Base-by-base conservation (phyloP, 2,113 vertebrate genomes). In the Hydrolagus affinis region DNA sequence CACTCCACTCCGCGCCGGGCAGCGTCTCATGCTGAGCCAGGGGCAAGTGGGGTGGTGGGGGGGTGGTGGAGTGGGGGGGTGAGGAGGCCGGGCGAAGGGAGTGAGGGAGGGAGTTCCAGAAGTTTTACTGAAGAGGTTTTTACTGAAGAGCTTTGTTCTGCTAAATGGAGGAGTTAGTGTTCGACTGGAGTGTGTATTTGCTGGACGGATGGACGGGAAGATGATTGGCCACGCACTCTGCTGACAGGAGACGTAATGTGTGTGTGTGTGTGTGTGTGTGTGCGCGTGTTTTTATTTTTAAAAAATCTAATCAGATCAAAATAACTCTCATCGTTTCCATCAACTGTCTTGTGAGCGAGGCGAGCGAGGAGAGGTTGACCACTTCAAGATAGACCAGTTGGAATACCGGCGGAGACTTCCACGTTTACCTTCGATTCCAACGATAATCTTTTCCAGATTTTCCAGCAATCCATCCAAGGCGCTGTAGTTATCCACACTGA, bases 401-500 rank as follows among this genome's bases (percentile, higher is more conserved):
- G 1, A 80, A 66, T 66, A 32, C 44, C 1, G 6, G 2, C 44
- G 6, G 1, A 44, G 44, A 44, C 3, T 66, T 83, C n/a, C n/a
- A 64, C 9, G 32, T 17, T 8, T 86, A 94, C 94, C 93, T 93
- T 94, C 94, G 64, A 91, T 89, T 14, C 88, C 89, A 57, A 90
- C 87, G 59, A 95, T 93, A 14, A 76, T 92, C 68, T 91, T 88
- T 85, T 93, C 88, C 28, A 95, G 85, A 14, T 86, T 85, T 44
- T 87, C 89, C 69, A 95, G 87, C 30, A 95, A 91, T 21, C 87
- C 89, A 0, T 90, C 80, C 76, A 95, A 88, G 0, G 89, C 94
- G 0, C 74, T 74, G 60, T 95, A 96, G 86, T 93, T 89, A 28
- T 89, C 89, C 87, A 95, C 94, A 30, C 86, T 91, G 86, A 93